Base-by-base conservation (phyloP, 2,113 vertebrate species). In the Nannobrachium achirus region DNA sequence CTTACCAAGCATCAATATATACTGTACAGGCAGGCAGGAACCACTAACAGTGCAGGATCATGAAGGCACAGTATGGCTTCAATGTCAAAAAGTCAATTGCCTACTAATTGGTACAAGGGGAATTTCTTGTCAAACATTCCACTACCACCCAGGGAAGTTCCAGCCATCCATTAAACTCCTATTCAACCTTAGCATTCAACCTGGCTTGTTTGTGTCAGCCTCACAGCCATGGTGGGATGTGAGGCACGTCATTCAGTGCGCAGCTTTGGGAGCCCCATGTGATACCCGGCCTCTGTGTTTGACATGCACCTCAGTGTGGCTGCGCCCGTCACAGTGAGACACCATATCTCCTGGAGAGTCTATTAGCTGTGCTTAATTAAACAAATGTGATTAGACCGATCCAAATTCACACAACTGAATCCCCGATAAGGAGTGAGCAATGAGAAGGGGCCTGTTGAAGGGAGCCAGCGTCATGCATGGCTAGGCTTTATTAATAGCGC, bases 281-380 rank as follows among this genome's bases (percentile, higher is more conserved):
- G 8, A 58, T 53, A 46, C 62, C 53, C 15, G 63, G 53, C 53
- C 82, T 69, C 20, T 20, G 69, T 83, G 83, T 84, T 80, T 87
- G 90, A 88, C 89, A 83, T 77, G 89, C 82, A 71, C 73, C 74
- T 81, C 78, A 57, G 67, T 41, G 69, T 71, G 1, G 56, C n/a
- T 65, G 45, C 46, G 19, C 66, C 62, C 66, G 65, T 82, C 89
- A 67, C 89, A 88, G 88, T 70, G 69, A 87, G 84, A 87, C 86
- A 48, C 79, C 76, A 59, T 69, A 73, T 87, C 88, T 91, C 78
- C 84, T 72, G 80, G 86, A 89, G 86, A 88, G 89, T 88, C 85
- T 88, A 90, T 93, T 92, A 92, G 87, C 89, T 74, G 81, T 87
- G 89, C 89, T 88, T 89, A 92, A 92, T 92, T 92, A 91, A 89